Evolutionary conservation across 2,113 vertebrate species (phyloP), one percentile per base, ranked within the genome.

Genomic region (Hippocampus mohnikei): DNA sequence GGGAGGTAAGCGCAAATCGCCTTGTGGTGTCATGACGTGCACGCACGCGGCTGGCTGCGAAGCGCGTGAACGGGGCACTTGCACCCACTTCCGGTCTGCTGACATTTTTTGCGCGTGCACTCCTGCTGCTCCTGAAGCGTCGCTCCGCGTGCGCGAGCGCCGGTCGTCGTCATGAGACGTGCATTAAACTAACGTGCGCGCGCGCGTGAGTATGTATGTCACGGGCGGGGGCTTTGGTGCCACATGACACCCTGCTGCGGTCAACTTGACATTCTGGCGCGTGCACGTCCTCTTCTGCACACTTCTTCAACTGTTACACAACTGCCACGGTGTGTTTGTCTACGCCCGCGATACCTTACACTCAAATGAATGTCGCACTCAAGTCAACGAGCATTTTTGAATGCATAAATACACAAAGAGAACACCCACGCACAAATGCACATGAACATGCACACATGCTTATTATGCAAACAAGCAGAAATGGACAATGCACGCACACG

Each of bases 61-160:
- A 9, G 42, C 42, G 42, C 42, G 42, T 44, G 42, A 44, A 12
- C 42, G 88, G 93, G 93, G 92, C 93, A 93, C 92, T 93, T 6
- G 33, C 33, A 44, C 42, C 9, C 94, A 94, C 95, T 95, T 96
- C 95, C 94, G 95, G 94, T 95, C 95, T 91, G 86, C 92, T 91
- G 89, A 48, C 88, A 27, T 25, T 27, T 92, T 92, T 85, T 91
- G 87, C 91, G 37, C 18, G 29, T 29, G 8, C 60, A 33, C 37
- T 21, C 33, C 61, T 21, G 61, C 6, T 33, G 27, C 59, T 62
- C 15, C 60, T 40, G 37, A 40, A 15, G 37, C 21, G 20, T 41
- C 11, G 9, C 29, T 40, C 21, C 41, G 40, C 62, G 21, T 42
- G 62, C 62, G n/a, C 62, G 23, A 25, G 46, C 5, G 46, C 46